Conservation (phyloP, 2,797 vertebrate genomes). For the Streptopelia turtur region DNA sequence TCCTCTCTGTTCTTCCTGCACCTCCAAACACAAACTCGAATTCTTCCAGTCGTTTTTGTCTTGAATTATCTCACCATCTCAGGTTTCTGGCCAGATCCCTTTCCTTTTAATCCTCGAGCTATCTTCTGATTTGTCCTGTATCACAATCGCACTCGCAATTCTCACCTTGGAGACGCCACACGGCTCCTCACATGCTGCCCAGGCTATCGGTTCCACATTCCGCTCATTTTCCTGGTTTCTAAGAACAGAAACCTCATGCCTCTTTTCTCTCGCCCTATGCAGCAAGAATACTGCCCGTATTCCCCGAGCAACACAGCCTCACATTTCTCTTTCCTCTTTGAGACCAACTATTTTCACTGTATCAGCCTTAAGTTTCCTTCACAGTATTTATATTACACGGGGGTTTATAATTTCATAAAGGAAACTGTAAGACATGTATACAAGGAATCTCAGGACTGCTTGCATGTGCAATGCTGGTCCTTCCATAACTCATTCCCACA, state of each 20-base stretch:
- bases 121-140: not conserved
- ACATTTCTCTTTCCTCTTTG: not conserved
- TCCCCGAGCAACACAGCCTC: not conserved
- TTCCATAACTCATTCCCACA: not conserved
- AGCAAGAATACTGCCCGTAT: not conserved
- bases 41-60: not conserved
- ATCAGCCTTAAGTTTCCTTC: not conserved
- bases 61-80: not conserved
- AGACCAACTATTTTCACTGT: not conserved
- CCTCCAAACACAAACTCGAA: not conserved
- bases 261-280: not conserved
- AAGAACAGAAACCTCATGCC: not conserved
- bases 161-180: not conserved
- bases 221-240: not conserved
- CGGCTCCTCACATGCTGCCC: rapidly evolving
- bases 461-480: not conserved
- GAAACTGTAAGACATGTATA: not conserved
- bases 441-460: not conserved
- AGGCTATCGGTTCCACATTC: not conserved
- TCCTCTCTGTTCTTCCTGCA: not conserved
- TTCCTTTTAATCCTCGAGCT: not conserved
- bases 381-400: not conserved
- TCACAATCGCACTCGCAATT: not conserved
- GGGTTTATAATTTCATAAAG: not conserved
- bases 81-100: not conserved